These are phyloP conservation scores for Littorina saxatilis DNA, from an alignment of 1,140 invertebrate species.

Conservation along the genomic window DNA sequence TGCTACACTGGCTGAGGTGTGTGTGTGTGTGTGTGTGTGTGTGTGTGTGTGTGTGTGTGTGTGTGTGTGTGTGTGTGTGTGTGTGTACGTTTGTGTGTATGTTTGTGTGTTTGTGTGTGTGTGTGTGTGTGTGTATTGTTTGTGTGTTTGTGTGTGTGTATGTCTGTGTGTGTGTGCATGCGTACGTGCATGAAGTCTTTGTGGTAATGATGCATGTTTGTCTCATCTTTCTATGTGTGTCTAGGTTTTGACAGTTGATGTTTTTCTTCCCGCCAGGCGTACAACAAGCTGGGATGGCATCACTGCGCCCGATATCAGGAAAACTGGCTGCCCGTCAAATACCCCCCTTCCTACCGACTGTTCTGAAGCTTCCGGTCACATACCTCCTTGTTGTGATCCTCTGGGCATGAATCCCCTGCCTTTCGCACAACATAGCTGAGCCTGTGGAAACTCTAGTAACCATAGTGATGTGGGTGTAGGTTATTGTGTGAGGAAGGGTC, in stretches of 20 bases:
- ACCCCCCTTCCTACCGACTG: slow-evolving; percentile 81
- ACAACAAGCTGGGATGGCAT: slow-evolving; percentile 82
- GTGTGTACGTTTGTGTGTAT: neutral
- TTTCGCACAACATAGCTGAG: neutral
- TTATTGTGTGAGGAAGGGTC: neutral
- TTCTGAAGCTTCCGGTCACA: slow-evolving; percentile 79
- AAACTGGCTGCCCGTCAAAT: slow-evolving; percentile 80
- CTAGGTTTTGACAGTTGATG: slow-evolving; percentile 20
- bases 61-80: neutral
- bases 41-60: neutral
- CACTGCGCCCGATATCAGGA: slow-evolving; percentile 80
- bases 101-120: neutral
- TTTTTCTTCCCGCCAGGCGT: slow-evolving; percentile 69
- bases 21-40: neutral
- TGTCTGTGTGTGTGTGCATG: neutral
- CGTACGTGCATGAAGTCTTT: too few relatives aligned
- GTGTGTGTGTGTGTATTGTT: too few relatives aligned
- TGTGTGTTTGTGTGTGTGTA: neutral
- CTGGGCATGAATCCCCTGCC: neutral
- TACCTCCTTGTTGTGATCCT: too few relatives aligned
- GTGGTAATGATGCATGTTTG: neutral
- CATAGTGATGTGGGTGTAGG: neutral
- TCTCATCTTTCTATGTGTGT: slow-evolving; percentile 16
- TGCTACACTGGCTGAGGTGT: slow-evolving; percentile 82
- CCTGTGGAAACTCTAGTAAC: neutral